Conservation (phyloP, 2,113 vertebrate genomes). For the Fregetta grallaria region DNA sequence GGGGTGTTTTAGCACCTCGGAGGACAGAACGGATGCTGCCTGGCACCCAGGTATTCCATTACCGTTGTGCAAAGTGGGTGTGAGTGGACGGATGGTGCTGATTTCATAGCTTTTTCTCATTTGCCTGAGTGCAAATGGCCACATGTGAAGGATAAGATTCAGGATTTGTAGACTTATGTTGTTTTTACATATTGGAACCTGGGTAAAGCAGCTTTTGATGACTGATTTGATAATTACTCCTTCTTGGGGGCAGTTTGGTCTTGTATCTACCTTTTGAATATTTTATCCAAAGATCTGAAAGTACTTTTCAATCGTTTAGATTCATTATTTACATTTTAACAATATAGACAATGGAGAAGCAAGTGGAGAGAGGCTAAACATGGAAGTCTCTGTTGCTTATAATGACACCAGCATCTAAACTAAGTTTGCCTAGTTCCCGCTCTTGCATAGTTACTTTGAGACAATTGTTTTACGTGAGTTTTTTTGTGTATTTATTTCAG, state of each 20-base stretch:
- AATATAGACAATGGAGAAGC: neutral
- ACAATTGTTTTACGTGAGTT: neutral
- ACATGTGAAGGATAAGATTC: accelerated
- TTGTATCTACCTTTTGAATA: neutral
- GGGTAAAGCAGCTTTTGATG: neutral
- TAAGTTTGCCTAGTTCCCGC: neutral
- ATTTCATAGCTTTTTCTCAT: neutral
- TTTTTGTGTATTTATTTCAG: neutral
- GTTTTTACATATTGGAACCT: neutral
- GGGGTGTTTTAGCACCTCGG: neutral
- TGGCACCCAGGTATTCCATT: neutral
- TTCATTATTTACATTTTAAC: neutral
- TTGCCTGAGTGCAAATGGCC: neutral
- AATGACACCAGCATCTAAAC: neutral
- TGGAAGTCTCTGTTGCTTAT: neutral
- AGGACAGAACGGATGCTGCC: neutral
- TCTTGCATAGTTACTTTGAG: neutral
- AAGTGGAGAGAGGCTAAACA: neutral
- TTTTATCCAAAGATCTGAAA: neutral
- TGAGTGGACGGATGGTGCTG: neutral
- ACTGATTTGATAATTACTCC: neutral
- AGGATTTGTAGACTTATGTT: neutral
- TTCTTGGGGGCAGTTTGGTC: neutral
- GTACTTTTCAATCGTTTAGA: neutral
- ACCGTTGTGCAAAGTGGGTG: neutral